A percentile compares a stretch with the other conserved stretches of the same genome.
phyloP scores from a whole-genome alignment of 2,113 vertebrate genomes.

The Oceanites oceanicus region DNA sequence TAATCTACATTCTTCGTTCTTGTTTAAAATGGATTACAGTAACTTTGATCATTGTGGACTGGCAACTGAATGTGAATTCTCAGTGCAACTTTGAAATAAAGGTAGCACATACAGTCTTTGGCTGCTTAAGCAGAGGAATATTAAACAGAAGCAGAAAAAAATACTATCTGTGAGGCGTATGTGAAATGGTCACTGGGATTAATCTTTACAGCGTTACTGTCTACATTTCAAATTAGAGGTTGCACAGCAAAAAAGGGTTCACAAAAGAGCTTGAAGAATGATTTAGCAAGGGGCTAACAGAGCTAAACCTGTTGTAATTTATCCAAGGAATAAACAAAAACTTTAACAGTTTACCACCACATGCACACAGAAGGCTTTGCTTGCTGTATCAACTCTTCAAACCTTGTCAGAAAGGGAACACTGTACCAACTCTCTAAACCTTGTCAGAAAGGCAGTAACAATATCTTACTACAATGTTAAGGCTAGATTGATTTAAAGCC shows the following conservation, averaged over 20 bases:
- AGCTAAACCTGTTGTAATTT: background rate
- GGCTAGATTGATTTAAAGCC: background rate
- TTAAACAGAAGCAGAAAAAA: background rate
- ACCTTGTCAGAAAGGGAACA: background rate
- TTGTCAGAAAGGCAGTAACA: background rate
- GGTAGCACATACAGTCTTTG: background rate
- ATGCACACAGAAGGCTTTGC: background rate
- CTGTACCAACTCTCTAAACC: background rate
- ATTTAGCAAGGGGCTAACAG: background rate
- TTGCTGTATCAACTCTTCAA: background rate
- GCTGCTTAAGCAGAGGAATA: background rate
- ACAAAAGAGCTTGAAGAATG: background rate
- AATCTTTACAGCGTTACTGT: background rate
- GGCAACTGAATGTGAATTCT: background rate
- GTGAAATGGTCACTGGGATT: background rate
- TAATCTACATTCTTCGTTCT: background rate
- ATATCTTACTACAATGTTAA: background rate
- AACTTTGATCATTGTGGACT: background rate
- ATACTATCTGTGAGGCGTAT: background rate
- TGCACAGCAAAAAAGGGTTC: background rate
- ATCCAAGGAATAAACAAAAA: background rate
- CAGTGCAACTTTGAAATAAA: background rate
- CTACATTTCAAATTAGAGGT: background rate
- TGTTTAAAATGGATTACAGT: background rate
- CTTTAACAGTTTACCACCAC: background rate